Percentiles rank a stretch among this genome's conserved stretches.
Conservation (phyloP, 2,113 vertebrate species). For the Ploceus nigricollis region DNA sequence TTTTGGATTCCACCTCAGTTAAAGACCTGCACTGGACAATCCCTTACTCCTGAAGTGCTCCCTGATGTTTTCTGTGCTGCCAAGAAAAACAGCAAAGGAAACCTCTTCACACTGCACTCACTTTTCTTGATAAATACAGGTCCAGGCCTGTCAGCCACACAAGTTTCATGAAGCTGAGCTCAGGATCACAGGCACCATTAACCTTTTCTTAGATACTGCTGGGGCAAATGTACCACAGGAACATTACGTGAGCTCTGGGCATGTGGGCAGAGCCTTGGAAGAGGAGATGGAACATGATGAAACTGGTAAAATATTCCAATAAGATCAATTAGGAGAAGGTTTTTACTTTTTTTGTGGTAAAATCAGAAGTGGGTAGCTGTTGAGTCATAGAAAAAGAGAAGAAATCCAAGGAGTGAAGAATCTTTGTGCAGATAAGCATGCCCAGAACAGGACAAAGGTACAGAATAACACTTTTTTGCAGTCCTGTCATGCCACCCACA, state of each 20-base stretch:
- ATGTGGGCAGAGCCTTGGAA: not conserved
- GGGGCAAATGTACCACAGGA: not conserved
- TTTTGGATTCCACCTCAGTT: not conserved
- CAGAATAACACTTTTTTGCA: not conserved
- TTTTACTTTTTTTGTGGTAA: not conserved
- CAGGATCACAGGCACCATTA: not conserved
- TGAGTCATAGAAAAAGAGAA: not conserved
- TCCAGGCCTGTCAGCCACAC: not conserved
- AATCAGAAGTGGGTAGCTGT: not conserved
- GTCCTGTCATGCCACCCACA: not conserved
- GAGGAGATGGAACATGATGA: not conserved
- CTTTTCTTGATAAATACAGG: not conserved
- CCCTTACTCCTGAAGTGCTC: not conserved
- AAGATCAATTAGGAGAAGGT: not conserved
- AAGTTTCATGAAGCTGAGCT: not conserved
- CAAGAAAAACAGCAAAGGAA: not conserved
- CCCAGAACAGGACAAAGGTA: not conserved
- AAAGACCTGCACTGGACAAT: not conserved
- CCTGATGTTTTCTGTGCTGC: not conserved
- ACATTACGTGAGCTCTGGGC: rapidly evolving
- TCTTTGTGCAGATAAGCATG: not conserved
- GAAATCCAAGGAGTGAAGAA: not conserved
- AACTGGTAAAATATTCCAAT: not conserved
- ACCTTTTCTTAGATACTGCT: not conserved
- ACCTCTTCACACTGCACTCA: not conserved